Conservation (phyloP, 2,888 invertebrate species). For the Serripes groenlandicus region DNA sequence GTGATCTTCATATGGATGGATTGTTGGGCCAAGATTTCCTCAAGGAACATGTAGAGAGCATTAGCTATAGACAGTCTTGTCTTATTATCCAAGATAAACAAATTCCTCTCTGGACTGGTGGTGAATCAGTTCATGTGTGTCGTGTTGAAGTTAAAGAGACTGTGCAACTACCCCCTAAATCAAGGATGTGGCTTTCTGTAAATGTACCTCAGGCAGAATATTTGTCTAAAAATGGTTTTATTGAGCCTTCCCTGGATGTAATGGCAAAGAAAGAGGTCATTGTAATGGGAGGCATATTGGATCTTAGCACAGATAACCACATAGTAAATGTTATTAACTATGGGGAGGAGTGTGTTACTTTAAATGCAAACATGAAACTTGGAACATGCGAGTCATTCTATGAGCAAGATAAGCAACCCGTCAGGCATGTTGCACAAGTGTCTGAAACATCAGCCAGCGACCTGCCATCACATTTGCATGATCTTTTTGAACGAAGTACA, state of each 20-base stretch:
- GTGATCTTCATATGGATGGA: slow-evolving; percentile 19
- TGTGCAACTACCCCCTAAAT: not conserved
- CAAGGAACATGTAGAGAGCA: slow-evolving; percentile 19
- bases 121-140: slow-evolving; percentile 16
- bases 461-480: slow-evolving; percentile 12
- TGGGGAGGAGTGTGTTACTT: not conserved
- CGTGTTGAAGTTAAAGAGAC: slow-evolving; percentile 17
- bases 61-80: slow-evolving; percentile 27
- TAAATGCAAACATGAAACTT: slow-evolving; percentile 21
- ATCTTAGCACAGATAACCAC: not conserved
- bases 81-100: slow-evolving; percentile 4
- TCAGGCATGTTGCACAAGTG: not conserved
- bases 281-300: slow-evolving; percentile 6
- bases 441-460: not conserved
- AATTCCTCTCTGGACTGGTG: slow-evolving; percentile 18
- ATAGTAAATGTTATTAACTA: slow-evolving; percentile 19
- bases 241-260: slow-evolving; percentile 16
- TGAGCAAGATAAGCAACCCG: not conserved
- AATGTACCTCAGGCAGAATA: slow-evolving; percentile 18
- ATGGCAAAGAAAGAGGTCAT: slow-evolving; percentile 15
- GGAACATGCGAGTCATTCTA: slow-evolving; percentile 25
- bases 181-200: slow-evolving; percentile 13
- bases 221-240: not conserved
- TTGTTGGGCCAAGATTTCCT: slow-evolving; percentile 35
- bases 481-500: slow-evolving; percentile 11